Evolutionary conservation across 1,140 invertebrate genomes (phyloP).

Genomic region (Brachionus calyciflorus): DNA sequence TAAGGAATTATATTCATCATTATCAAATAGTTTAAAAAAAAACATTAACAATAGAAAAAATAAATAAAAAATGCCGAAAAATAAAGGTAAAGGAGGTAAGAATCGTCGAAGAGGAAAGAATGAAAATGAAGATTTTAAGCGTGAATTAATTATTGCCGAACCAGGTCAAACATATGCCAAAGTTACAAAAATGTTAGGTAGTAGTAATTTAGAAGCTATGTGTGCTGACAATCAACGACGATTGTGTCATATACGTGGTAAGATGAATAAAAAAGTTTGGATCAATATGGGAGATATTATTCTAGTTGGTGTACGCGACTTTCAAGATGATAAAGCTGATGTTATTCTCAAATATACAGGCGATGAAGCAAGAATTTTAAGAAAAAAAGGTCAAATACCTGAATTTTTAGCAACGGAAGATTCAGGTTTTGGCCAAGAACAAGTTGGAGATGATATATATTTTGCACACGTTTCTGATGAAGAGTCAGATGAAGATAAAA

Average conservation of each 20-base stretch:
- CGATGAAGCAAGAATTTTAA: constrained; percentile 75
- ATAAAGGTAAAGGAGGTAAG: constrained; percentile 95
- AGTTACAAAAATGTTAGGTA: constrained; percentile 99
- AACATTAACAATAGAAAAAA: too few species aligned
- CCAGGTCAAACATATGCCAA: constrained; percentile 99
- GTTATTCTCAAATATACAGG: constrained; percentile 98
- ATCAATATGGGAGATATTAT: constrained; percentile 98
- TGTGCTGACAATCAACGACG: constrained; percentile 98
- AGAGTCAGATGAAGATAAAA: too few species aligned
- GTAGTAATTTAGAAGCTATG: constrained; percentile 95
- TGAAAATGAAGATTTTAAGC: constrained; percentile 97
- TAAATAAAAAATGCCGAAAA: constrained; percentile 48
- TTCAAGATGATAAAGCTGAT: constrained; percentile 98
- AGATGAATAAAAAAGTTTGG: constrained; percentile 75
- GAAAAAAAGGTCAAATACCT: too few species aligned
- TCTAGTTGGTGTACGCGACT: constrained; percentile 87
- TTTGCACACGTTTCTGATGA: too few species aligned
- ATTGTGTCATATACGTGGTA: constrained; percentile 97
- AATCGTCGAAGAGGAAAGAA: constrained; percentile 98
- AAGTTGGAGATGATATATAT: too few species aligned
- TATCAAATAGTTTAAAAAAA: too few species aligned
- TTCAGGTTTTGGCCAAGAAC: too few species aligned
- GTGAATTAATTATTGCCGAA: constrained; percentile 98
- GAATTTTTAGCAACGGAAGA: too few species aligned
- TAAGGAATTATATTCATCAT: too few species aligned